Conservation (phyloP, 2,113 vertebrate genomes). For the Neogale vison region DNA sequence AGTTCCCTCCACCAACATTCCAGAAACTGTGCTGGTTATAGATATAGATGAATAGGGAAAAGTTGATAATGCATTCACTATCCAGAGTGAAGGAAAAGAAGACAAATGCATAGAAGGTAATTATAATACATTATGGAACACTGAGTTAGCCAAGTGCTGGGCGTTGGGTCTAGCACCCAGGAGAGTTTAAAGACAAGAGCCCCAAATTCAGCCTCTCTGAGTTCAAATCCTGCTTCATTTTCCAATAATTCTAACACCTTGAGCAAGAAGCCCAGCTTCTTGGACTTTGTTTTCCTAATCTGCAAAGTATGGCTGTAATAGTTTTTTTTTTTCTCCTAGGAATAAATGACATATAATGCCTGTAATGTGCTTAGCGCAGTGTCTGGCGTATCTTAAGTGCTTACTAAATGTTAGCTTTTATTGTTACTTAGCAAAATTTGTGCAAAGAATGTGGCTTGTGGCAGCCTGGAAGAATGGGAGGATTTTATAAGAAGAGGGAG, state of each 20-base stretch:
- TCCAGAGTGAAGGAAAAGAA: background rate
- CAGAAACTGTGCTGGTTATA: background rate
- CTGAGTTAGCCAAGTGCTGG: background rate
- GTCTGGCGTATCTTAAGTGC: background rate
- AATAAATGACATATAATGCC: background rate
- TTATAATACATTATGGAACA: background rate
- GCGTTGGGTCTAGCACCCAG: background rate
- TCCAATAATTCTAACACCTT: background rate
- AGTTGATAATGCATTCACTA: background rate
- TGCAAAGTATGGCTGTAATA: background rate
- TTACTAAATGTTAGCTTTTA: background rate
- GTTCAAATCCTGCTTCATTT: background rate
- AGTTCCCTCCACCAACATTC: background rate
- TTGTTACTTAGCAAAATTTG: conserved; percentile 31
- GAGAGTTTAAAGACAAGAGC: background rate
- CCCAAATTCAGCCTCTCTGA: background rate
- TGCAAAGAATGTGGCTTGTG: background rate
- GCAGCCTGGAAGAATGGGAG: background rate
- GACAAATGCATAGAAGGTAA: background rate
- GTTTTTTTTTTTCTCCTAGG: background rate
- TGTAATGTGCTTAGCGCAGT: background rate
- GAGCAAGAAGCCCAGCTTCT: background rate
- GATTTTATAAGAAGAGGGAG: background rate
- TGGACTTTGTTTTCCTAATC: background rate
- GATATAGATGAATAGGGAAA: background rate